phyloP scores from a whole-genome alignment of 2,888 invertebrate species.

The Bellardia pandia region DNA sequence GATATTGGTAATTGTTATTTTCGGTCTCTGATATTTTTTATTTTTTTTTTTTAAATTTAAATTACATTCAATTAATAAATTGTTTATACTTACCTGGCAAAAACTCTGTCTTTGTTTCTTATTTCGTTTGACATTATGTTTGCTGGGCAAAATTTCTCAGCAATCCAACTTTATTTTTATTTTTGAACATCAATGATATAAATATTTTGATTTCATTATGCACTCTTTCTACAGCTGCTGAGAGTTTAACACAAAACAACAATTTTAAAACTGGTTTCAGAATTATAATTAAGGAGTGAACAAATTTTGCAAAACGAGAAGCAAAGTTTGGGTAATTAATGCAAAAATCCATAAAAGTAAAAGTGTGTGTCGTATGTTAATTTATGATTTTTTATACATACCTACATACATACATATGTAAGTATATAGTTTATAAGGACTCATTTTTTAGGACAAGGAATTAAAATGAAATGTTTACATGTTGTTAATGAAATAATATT shows the following conservation, averaged over 20 bases:
- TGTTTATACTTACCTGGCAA: too few relatives aligned
- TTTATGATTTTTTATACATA: not conserved
- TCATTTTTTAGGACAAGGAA: not conserved
- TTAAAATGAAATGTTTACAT: too few relatives aligned
- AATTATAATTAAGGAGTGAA: not conserved
- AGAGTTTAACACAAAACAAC: not conserved
- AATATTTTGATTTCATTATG: slow-evolving; percentile 6
- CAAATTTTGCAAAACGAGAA: not conserved
- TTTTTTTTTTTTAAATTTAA: too few relatives aligned
- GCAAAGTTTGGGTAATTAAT: not conserved
- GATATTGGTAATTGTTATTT: too few relatives aligned
- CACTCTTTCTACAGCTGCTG: not conserved
- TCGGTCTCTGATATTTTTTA: too few relatives aligned
- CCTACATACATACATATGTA: too few relatives aligned
- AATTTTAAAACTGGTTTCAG: not conserved
- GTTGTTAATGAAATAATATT: too few relatives aligned
- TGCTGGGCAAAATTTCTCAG: too few relatives aligned
- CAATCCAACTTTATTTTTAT: too few relatives aligned
- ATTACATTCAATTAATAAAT: too few relatives aligned
- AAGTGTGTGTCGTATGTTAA: not conserved
- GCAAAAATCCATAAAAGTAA: not conserved
- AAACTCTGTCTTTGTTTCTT: too few relatives aligned
- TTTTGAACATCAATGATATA: not conserved
- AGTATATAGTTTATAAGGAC: not conserved
- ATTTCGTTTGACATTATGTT: too few relatives aligned